These are phyloP conservation scores for Apomyelois bistriatella DNA, from an alignment of 2,888 invertebrate species.

Conservation along the genomic window DNA sequence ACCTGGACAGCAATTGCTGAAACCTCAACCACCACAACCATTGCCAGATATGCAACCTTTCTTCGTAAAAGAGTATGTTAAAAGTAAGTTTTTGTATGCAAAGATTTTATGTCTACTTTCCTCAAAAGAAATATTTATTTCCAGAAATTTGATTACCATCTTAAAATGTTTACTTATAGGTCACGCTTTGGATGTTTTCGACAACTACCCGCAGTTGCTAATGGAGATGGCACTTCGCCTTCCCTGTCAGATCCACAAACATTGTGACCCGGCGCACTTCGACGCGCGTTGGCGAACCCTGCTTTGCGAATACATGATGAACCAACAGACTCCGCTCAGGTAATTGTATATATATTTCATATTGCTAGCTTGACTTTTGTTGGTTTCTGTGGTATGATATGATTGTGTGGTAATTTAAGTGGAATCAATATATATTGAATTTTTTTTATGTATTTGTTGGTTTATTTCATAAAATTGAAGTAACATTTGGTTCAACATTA, in stretches of 20 bases:
- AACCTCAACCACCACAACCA: constrained; percentile 88
- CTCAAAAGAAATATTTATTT: no score
- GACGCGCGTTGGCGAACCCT: constrained; percentile 87
- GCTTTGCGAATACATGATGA: constrained; percentile 97
- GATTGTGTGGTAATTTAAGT: no score
- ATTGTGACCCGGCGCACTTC: constrained; percentile 82
- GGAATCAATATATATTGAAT: no score
- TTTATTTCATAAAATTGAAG: no score
- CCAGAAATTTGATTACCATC: no score
- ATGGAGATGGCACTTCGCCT: constrained; percentile 96
- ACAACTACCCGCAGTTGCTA: constrained; percentile 94
- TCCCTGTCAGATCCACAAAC: constrained; percentile 95
- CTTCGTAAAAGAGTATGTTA: constrained; percentile 95
- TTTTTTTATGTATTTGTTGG: no score
- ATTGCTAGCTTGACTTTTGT: not conserved
- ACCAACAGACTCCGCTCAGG: constrained; percentile 92
- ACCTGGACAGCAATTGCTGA: constrained; percentile 85
- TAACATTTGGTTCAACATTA: no score
- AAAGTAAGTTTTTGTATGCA: constrained; percentile 47
- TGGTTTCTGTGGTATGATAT: not conserved
- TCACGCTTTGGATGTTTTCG: constrained; percentile 94
- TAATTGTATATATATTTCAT: constrained; percentile 21
- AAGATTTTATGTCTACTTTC: no score
- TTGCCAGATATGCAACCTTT: constrained; percentile 98
- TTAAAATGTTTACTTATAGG: constrained; percentile 53